A percentile compares a stretch with the other conserved stretches of the same genome.
These are phyloP conservation scores for Hirtodrosophila histrioides DNA, from an alignment of 2,888 invertebrate species.

Conservation along the genomic window DNA sequence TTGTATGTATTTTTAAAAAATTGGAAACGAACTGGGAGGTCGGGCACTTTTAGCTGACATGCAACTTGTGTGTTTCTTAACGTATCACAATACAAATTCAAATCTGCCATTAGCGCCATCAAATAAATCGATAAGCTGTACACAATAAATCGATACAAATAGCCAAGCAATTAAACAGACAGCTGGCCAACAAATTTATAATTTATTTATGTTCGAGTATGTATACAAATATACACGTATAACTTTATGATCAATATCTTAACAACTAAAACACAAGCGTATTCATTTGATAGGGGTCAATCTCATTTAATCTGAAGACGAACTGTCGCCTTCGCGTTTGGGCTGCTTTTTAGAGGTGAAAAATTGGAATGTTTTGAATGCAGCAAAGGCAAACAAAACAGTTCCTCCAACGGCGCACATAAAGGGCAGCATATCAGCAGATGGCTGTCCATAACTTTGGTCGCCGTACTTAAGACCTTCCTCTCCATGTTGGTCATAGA, in stretches of 20 bases:
- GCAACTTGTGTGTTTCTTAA: no score
- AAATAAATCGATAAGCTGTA: no score
- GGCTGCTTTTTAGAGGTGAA: conserved; percentile 56
- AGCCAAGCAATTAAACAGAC: no score
- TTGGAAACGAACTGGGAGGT: no score
- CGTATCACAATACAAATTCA: no score
- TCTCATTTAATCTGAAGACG: conserved; percentile 39
- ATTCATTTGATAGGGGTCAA: conserved; percentile 1
- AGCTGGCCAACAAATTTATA: no score
- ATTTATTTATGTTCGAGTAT: no score
- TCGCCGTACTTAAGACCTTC: conserved; percentile 48
- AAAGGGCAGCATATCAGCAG: conserved; percentile 65
- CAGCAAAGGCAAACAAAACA: conserved; percentile 61
- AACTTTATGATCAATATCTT: background rate
- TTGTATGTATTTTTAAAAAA: no score
- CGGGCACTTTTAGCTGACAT: no score
- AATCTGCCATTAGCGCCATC: no score
- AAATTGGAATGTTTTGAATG: conserved; percentile 62
- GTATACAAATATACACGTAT: background rate
- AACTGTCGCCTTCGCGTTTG: conserved; percentile 26
- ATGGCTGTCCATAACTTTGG: conserved; percentile 29
- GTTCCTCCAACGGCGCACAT: conserved; percentile 65
- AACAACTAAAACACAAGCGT: background rate
- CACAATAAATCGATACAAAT: no score
- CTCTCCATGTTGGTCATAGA: conserved; percentile 57